These are phyloP conservation scores for Takifugu ocellatus DNA, from an alignment of 2,797 vertebrate species.

Conservation along the genomic window DNA sequence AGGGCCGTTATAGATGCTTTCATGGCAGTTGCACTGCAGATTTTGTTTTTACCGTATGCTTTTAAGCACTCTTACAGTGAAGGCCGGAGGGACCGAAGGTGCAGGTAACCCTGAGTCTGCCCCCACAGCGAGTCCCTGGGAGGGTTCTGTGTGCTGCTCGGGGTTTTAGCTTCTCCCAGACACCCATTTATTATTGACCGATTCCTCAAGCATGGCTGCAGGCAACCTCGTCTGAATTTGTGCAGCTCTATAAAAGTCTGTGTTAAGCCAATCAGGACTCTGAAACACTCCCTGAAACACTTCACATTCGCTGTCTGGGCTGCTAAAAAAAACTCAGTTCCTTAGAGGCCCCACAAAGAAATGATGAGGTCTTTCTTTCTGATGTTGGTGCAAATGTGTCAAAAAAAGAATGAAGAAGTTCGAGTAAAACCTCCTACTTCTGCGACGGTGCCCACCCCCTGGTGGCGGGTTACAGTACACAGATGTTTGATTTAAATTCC, in stretches of 20 bases:
- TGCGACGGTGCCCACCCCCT: neutral
- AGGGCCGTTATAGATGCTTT: slow-evolving; percentile 34
- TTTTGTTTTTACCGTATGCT: slow-evolving; percentile 31
- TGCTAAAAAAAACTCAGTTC: slow-evolving; percentile 31
- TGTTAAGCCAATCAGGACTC: slow-evolving; percentile 42
- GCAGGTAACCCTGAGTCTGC: slow-evolving; percentile 33
- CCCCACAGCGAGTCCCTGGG: slow-evolving; percentile 20
- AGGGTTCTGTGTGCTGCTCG: slow-evolving; percentile 1
- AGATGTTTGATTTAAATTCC: too few species aligned
- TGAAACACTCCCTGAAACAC: slow-evolving; percentile 36
- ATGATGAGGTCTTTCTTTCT: neutral
- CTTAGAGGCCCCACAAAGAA: slow-evolving; percentile 9
- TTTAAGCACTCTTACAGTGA: slow-evolving; percentile 40
- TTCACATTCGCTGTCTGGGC: slow-evolving; percentile 21
- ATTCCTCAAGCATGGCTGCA: slow-evolving; percentile 28
- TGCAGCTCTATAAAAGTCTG: slow-evolving; percentile 36
- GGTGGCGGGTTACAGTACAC: neutral
- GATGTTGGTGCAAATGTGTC: neutral
- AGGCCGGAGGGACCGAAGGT: slow-evolving; percentile 19
- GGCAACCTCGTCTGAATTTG: slow-evolving; percentile 41
- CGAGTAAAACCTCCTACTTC: too few species aligned
- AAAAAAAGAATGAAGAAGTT: neutral
- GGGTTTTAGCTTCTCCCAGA: slow-evolving; percentile 45
- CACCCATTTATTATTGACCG: slow-evolving; percentile 57
- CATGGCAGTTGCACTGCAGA: slow-evolving; percentile 20